phyloP scores from a whole-genome alignment of 2,797 vertebrate genomes.

The Sparidentex hasta region DNA sequence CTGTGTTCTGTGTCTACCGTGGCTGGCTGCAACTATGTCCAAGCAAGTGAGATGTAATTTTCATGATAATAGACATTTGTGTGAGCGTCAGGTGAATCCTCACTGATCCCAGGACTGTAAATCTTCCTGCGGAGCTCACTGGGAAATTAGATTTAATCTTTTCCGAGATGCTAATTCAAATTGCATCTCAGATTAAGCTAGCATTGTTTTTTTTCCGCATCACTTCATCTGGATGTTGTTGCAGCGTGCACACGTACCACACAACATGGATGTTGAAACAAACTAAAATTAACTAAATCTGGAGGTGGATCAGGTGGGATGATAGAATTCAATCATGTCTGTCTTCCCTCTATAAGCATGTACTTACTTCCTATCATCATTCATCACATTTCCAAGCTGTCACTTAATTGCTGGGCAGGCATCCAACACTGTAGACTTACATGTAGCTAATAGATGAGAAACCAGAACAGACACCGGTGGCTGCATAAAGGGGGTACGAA shows the following conservation, averaged over 20 bases:
- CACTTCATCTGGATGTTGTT: slow-evolving; percentile 25
- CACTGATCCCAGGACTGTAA: slow-evolving; percentile 44
- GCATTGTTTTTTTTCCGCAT: slow-evolving; percentile 35
- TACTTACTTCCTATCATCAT: slow-evolving; percentile 51
- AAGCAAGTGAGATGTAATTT: slow-evolving; percentile 49
- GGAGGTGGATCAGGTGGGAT: slow-evolving; percentile 21
- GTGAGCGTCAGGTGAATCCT: slow-evolving; percentile 56
- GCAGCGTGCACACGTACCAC: slow-evolving; percentile 37
- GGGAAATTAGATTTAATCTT: slow-evolving; percentile 72
- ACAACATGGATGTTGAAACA: slow-evolving; percentile 16
- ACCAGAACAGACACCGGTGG: slow-evolving; percentile 40
- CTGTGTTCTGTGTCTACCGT: slow-evolving; percentile 2
- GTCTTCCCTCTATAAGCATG: slow-evolving; percentile 29
- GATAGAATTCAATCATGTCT: slow-evolving; percentile 35
- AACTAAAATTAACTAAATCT: slow-evolving; percentile 31
- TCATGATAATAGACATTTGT: slow-evolving; percentile 30
- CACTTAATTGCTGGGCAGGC: slow-evolving; percentile 59
- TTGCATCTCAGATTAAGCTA: slow-evolving; percentile 59
- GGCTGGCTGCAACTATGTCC: slow-evolving; percentile 31
- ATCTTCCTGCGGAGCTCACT: slow-evolving; percentile 65
- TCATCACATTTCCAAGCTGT: slow-evolving; percentile 57
- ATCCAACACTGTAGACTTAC: slow-evolving; percentile 52
- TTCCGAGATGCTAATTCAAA: slow-evolving; percentile 63
- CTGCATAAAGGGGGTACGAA: slow-evolving; percentile 30
- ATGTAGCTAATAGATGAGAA: slow-evolving; percentile 54